Evolutionary conservation across 1,140 invertebrate species (phyloP).

Genomic region (Babylonia areolata): DNA sequence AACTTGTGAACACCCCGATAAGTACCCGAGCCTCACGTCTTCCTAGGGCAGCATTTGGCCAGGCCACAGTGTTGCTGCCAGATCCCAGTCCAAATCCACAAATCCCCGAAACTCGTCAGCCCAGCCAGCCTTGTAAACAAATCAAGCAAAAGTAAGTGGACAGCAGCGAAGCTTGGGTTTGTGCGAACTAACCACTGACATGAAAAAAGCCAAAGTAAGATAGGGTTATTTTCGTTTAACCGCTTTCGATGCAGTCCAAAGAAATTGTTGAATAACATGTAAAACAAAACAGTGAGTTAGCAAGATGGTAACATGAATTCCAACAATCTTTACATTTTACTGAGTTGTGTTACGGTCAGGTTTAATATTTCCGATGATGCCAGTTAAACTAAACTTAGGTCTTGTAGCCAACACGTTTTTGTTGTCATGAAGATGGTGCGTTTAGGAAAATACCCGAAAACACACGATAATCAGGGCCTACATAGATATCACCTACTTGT

Average conservation of each 20-base stretch:
- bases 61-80: neutral
- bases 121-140: neutral
- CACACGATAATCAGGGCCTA: too few relatives aligned
- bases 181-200: neutral
- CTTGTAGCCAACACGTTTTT: too few relatives aligned
- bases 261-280: too few relatives aligned
- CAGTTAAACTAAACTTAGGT: too few relatives aligned
- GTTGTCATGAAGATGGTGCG: too few relatives aligned
- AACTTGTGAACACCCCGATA: neutral
- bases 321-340: too few relatives aligned
- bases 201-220: conserved; percentile 8
- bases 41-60: neutral
- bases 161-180: neutral
- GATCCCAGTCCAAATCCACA: neutral
- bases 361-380: too few relatives aligned
- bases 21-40: neutral
- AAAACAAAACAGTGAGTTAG: too few relatives aligned
- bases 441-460: too few relatives aligned
- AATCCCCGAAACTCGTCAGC: neutral
- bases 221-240: neutral
- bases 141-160: neutral
- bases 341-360: too few relatives aligned
- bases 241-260: neutral
- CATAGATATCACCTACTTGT: too few relatives aligned
- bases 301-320: too few relatives aligned